These are phyloP conservation scores for Silurus meridionalis DNA, from an alignment of 2,113 vertebrate genomes.

Conservation along the genomic window DNA sequence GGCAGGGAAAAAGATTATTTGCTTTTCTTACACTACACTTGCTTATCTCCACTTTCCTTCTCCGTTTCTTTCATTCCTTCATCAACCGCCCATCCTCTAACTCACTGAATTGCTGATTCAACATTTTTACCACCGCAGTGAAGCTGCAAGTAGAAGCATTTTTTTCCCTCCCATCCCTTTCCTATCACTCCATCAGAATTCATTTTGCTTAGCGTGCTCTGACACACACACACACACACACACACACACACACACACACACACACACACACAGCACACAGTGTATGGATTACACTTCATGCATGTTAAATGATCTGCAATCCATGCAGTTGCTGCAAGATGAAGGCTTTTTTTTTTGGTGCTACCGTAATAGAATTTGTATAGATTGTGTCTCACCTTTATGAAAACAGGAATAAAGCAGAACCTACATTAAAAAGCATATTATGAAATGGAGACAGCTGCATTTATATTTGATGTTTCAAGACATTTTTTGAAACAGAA, in stretches of 20 bases:
- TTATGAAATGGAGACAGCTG: background rate
- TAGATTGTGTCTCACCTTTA: background rate
- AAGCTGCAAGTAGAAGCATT: background rate
- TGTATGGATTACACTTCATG: background rate
- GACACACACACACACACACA: background rate
- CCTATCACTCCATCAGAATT: constrained; percentile 7
- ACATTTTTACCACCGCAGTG: background rate
- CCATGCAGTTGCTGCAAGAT: background rate
- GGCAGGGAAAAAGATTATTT: background rate
- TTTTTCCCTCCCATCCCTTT: background rate
- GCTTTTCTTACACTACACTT: background rate
- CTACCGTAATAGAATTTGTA: background rate
- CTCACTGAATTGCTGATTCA: background rate
- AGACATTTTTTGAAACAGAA: background rate
- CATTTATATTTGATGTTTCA: background rate
- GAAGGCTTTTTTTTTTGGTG: background rate
- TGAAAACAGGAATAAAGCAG: background rate
- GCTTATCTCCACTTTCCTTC: background rate
- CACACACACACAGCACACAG: background rate
- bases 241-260: background rate
- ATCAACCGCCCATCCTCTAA: background rate
- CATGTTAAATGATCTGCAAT: background rate
- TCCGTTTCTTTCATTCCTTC: background rate
- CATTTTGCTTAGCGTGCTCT: background rate
- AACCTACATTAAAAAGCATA: background rate